Conservation (phyloP, 2,113 vertebrate species). For the Marcusenius ussheri region DNA sequence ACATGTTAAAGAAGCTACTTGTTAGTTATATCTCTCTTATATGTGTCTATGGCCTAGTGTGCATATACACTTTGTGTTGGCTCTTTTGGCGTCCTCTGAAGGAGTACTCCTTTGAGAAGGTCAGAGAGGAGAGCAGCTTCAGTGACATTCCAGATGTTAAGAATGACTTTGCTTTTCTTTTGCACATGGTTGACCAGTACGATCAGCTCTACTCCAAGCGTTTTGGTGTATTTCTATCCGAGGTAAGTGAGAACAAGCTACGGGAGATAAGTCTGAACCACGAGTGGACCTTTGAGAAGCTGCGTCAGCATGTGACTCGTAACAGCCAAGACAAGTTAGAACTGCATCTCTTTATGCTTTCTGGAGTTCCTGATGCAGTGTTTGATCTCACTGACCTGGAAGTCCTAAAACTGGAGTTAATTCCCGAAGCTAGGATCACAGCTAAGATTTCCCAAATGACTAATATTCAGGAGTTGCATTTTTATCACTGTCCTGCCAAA, state of each 20-base stretch:
- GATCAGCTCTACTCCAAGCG: slow-evolving; percentile 93
- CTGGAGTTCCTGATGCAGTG: slow-evolving; percentile 84
- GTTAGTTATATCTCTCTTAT: slow-evolving; percentile 91
- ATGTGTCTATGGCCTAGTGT: slow-evolving; percentile 85
- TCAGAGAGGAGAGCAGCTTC: slow-evolving; percentile 93
- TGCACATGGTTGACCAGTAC: slow-evolving; percentile 97
- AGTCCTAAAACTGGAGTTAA: slow-evolving; percentile 87
- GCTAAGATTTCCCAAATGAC: slow-evolving; percentile 95
- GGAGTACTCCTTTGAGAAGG: slow-evolving; percentile 95
- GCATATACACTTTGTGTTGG: slow-evolving; percentile 93
- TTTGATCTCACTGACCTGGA: slow-evolving; percentile 90
- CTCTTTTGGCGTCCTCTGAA: slow-evolving; percentile 87
- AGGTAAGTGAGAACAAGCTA: slow-evolving; percentile 94
- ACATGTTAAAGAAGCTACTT: slow-evolving; percentile 88
- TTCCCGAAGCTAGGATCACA: slow-evolving; percentile 87
- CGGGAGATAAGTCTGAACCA: slow-evolving; percentile 95
- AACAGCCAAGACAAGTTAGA: slow-evolving; percentile 88
- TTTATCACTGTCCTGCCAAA: slow-evolving; percentile 90
- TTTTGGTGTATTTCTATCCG: slow-evolving; percentile 88
- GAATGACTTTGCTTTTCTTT: slow-evolving; percentile 93
- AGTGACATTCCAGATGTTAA: slow-evolving; percentile 97
- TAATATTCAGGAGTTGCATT: slow-evolving; percentile 85
- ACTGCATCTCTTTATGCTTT: slow-evolving; percentile 87
- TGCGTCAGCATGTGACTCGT: slow-evolving; percentile 78
- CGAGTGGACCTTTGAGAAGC: slow-evolving; percentile 92